Base-by-base conservation (phyloP, 53 echinoderm and acorn worm species). In the Holothuria leucospilota region DNA sequence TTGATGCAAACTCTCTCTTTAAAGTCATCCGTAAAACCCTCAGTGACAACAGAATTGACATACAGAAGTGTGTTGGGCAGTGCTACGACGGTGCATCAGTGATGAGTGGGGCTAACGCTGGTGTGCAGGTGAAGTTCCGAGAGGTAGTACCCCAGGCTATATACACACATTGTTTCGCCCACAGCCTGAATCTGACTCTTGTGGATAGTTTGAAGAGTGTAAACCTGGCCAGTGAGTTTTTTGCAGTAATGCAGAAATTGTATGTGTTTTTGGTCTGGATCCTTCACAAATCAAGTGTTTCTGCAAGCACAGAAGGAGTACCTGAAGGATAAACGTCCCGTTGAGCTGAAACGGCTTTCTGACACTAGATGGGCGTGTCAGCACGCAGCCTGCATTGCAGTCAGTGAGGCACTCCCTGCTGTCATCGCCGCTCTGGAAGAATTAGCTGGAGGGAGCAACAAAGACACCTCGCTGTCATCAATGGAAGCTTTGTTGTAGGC, bases 11-110 rank as follows among this genome's bases (percentile, higher is more conserved):
- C 15, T 86, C 86, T 15, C 62, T 86, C 25, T 51, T 68, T 29
- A 34, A 69, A 21, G 60, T 62, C 24, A 90, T 86, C 62, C n/a
- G 25, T 13, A 29, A 86, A 38, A 53, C 39, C 24, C 86, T 90
- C 20, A 25, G 29, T 60, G 80, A 86, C 58, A 77, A 29, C 56
- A 41, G 68, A 25, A 38, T 86, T 18, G 78, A 85, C 56, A 69
- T 68, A 11, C 65, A 68, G 23, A 78, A 77, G 15, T 68, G 60
- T 26, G 83, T 90, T 71, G 91, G 87, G 18, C 87, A 90, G 24
- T 69, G 91, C 26, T 90, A 90, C 46, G 91, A 87, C 59, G 91
- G 91, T 18, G 91, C 90, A 20, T 86, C 86, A 8, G 90, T 90
- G 24, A 81, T 90, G 86, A 86, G 86, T 81, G 90, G 90, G 13